Evolutionary conservation across 2,888 invertebrate genomes (phyloP), one percentile per base, ranked within the genome.

Genomic region (Andrena fulva): DNA sequence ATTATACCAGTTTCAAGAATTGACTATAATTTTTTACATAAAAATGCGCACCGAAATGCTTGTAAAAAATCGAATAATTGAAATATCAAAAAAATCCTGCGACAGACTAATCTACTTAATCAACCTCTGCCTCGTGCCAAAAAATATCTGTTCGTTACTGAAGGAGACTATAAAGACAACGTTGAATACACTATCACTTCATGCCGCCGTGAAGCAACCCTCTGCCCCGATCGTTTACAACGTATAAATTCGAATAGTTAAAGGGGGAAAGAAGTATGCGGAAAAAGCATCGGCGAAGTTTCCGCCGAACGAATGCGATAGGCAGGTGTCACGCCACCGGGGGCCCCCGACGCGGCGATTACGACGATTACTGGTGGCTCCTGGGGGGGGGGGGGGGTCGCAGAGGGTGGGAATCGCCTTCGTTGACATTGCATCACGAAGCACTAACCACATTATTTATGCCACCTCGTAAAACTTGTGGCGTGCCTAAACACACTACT

Each of bases 391-490:
- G 74, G 52, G 70, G 71, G 73, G 77, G 56, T 64, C 60, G 64
- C 42, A 63, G 70, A 73, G 77, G 78, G 77, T 80, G 82, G 62
- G 80, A 82, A 81, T 81, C 73, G 84, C 71, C 79, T 81, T 62
- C 77, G 90, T 92, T 92, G 92, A 92, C 92, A 91, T 86, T 90
- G 91, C 91, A 92, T 92, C 93, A 92, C 92, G 92, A 91, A 92
- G 89, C 88, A 91, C 91, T 92, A 92, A 91, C 91, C 90, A 89
- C 89, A 89, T 93, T 92, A 93, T 93, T 93, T 93, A 93, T 92
- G 90, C 85, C 88, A 89, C 90, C 90, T 92, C 93, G 91, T 93
- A 92, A 93, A 93, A 93, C 92, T 92, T 93, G 91, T 93, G 89
- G 93, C 93, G 92, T 92, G 93, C 89, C 89, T 88, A 86, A 89